A percentile compares a stretch with the other conserved stretches of the same genome.
These are phyloP conservation scores for Zosterops pallidus DNA, from an alignment of 2,113 vertebrate species.

Conservation along the genomic window DNA sequence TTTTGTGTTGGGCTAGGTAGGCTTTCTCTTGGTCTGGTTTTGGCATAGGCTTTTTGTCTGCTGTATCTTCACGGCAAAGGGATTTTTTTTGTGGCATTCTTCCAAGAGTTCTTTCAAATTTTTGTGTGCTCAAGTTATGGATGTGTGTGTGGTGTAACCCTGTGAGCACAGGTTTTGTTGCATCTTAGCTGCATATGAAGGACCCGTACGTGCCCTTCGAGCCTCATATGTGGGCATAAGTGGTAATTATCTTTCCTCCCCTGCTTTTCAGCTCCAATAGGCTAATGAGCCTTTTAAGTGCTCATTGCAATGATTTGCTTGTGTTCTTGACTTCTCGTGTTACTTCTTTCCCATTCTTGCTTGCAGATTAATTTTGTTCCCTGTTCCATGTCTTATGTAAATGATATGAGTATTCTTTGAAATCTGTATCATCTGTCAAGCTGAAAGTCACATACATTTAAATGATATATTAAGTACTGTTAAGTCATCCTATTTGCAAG, in stretches of 20 bases:
- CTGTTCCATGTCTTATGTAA: background rate
- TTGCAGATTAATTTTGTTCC: background rate
- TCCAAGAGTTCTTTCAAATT: background rate
- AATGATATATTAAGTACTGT: background rate
- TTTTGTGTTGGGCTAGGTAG: background rate
- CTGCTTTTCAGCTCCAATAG: background rate
- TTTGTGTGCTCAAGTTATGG: background rate
- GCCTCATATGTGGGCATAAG: background rate
- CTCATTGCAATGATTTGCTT: background rate
- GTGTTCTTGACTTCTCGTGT: background rate
- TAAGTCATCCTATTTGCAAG: background rate
- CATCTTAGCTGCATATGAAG: background rate
- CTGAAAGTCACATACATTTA: background rate
- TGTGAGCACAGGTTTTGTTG: background rate
- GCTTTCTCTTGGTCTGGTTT: background rate
- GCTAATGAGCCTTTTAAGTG: background rate
- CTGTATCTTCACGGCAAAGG: background rate
- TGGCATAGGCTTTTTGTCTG: background rate
- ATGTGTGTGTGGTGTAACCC: background rate
- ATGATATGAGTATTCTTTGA: background rate
- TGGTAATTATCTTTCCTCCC: background rate
- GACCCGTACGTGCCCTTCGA: background rate
- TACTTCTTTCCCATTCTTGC: background rate
- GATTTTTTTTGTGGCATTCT: background rate
- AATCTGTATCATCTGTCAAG: background rate